Evolutionary conservation across 2,797 vertebrate species (phyloP).

Genomic region (Ciconia nigra): DNA sequence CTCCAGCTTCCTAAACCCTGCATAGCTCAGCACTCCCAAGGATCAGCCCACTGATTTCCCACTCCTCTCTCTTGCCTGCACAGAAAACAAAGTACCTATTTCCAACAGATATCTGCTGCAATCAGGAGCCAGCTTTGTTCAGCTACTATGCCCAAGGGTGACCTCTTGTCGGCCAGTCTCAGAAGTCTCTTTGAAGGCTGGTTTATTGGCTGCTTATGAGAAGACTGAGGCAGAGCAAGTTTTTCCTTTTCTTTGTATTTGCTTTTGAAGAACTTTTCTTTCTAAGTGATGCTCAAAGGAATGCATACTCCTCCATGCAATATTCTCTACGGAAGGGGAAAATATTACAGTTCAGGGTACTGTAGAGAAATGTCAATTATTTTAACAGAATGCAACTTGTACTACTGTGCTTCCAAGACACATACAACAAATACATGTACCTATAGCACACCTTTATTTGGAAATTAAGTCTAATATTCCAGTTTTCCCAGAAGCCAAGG

Average conservation of each 20-base stretch:
- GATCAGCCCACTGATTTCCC: neutral
- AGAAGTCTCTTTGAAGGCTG: slow-evolving; percentile 15
- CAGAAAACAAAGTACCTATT: neutral
- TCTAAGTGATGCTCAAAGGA: neutral
- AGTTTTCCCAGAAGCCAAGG: neutral
- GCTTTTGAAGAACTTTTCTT: neutral
- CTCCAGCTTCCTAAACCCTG: neutral
- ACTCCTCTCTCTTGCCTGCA: neutral
- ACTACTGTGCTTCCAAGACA: neutral
- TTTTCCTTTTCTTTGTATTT: neutral
- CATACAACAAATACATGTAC: neutral
- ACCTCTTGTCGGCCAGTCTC: neutral
- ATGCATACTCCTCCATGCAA: neutral
- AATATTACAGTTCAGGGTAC: neutral
- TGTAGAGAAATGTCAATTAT: neutral
- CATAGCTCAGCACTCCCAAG: neutral
- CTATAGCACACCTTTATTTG: neutral
- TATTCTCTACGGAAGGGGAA: neutral
- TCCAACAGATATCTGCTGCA: neutral
- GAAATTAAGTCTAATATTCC: neutral
- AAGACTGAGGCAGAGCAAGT: neutral
- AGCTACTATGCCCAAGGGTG: neutral
- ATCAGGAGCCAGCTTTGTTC: neutral
- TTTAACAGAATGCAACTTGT: neutral
- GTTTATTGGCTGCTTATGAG: neutral